Conservation (phyloP, 2,888 invertebrate species). For the Marronus borbonicus region DNA sequence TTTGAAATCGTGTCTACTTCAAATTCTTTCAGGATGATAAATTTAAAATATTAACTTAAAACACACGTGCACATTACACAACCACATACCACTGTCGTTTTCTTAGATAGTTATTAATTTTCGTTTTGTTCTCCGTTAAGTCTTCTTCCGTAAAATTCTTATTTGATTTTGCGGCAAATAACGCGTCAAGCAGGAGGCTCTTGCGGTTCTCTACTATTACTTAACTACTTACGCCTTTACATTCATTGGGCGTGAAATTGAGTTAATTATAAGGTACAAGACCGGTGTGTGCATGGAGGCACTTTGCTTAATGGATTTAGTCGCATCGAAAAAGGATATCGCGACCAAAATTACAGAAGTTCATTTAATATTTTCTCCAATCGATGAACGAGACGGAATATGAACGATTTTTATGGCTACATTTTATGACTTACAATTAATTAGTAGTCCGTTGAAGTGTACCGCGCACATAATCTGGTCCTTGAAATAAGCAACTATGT, state of each 20-base stretch:
- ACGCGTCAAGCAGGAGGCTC: neutral
- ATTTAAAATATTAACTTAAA: too few species aligned
- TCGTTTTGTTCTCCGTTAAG: too few species aligned
- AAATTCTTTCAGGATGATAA: too few species aligned
- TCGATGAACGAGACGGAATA: neutral
- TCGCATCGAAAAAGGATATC: neutral
- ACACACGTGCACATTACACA: too few species aligned
- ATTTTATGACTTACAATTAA: neutral
- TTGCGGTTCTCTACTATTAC: neutral
- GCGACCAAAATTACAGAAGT: neutral
- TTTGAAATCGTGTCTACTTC: too few species aligned
- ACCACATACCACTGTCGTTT: too few species aligned
- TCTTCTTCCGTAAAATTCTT: too few species aligned
- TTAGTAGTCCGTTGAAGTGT: neutral
- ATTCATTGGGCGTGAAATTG: constrained; percentile 1
- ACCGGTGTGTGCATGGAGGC: neutral
- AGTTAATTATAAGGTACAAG: constrained; percentile 24
- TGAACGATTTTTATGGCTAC: neutral
- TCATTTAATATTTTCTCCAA: neutral
- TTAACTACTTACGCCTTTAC: neutral
- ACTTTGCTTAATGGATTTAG: constrained; percentile 21
- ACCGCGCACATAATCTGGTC: neutral
- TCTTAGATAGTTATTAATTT: too few species aligned
- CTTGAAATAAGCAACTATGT: too few species aligned
- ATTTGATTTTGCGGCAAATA: too few species aligned